A percentile compares a stretch with the other conserved stretches of the same genome.
These are phyloP conservation scores for Ips nitidus DNA, from an alignment of 1,140 invertebrate genomes.

Conservation along the genomic window DNA sequence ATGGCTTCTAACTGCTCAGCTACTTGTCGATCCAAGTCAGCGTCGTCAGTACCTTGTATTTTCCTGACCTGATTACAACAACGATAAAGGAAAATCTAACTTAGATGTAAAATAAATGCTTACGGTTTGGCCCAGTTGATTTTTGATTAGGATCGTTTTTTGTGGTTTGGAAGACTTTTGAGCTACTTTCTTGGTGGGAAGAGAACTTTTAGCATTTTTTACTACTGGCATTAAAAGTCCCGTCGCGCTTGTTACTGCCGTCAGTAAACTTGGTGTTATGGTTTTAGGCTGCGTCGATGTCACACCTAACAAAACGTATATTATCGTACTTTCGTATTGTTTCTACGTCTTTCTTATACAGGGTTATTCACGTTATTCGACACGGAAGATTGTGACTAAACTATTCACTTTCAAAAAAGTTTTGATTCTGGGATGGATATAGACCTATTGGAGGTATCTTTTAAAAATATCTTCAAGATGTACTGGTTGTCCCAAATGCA, in stretches of 20 bases:
- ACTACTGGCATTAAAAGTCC: constrained; percentile 24
- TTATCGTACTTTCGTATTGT: no score
- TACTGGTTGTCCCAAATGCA: no score
- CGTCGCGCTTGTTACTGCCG: neutral
- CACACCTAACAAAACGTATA: no score
- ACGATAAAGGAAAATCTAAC: neutral
- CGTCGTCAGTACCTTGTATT: constrained; percentile 39
- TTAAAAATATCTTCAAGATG: no score
- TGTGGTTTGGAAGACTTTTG: constrained; percentile 46
- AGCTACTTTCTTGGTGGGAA: constrained; percentile 5
- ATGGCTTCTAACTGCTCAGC: constrained; percentile 51
- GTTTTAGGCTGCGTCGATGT: no score
- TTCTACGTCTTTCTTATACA: no score
- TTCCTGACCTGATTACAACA: constrained; percentile 15
- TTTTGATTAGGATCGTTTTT: constrained; percentile 46
- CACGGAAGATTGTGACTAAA: no score
- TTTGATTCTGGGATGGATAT: no score
- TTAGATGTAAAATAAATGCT: constrained; percentile 16
- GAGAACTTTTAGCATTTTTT: constrained; percentile 16
- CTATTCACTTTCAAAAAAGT: no score
- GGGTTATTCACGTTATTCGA: no score
- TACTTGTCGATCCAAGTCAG: constrained; percentile 46
- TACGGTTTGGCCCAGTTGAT: constrained; percentile 36
- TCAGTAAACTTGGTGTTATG: neutral
- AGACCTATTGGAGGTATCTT: no score